These are phyloP conservation scores for Drosophila neotestacea DNA, from an alignment of 2,888 invertebrate species.

Conservation along the genomic window DNA sequence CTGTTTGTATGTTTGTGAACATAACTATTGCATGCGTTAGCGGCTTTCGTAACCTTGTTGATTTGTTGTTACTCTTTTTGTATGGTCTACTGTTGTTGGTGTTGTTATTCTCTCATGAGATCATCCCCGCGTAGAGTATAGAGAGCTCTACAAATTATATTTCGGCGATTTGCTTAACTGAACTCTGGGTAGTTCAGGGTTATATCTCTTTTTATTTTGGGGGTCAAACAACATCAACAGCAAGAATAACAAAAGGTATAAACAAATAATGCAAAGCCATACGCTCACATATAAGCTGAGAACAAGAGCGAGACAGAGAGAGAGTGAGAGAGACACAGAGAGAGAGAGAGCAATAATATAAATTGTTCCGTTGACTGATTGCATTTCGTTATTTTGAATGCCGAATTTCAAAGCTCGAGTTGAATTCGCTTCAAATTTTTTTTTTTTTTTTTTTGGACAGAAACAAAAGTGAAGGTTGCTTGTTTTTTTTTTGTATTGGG, in stretches of 20 bases:
- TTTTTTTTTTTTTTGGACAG: no score
- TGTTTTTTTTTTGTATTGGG: no score
- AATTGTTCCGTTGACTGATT: conserved; percentile 67
- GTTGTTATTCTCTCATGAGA: conserved; percentile 35
- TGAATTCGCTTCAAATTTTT: background rate
- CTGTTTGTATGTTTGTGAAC: background rate
- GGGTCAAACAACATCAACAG: conserved; percentile 57
- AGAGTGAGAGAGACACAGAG: background rate
- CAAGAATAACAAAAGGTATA: conserved; percentile 16
- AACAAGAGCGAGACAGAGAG: background rate
- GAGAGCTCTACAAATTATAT: conserved; percentile 5
- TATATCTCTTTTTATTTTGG: conserved; percentile 57
- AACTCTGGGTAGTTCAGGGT: conserved; percentile 61
- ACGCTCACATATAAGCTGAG: conserved; percentile 6
- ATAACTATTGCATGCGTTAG: conserved; percentile 21
- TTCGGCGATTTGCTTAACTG: conserved; percentile 47
- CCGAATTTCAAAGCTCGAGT: conserved; percentile 38
- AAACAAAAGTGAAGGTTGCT: no score
- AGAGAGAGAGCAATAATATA: conserved; percentile 23
- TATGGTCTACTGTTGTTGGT: background rate
- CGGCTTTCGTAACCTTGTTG: conserved; percentile 38
- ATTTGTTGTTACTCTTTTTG: conserved; percentile 3
- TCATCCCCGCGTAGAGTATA: conserved; percentile 31
- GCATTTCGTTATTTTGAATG: conserved; percentile 58
- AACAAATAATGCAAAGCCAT: conserved; percentile 14